Base-by-base conservation (phyloP, 2,888 invertebrate species). In the Cryptocephalus moraei region DNA sequence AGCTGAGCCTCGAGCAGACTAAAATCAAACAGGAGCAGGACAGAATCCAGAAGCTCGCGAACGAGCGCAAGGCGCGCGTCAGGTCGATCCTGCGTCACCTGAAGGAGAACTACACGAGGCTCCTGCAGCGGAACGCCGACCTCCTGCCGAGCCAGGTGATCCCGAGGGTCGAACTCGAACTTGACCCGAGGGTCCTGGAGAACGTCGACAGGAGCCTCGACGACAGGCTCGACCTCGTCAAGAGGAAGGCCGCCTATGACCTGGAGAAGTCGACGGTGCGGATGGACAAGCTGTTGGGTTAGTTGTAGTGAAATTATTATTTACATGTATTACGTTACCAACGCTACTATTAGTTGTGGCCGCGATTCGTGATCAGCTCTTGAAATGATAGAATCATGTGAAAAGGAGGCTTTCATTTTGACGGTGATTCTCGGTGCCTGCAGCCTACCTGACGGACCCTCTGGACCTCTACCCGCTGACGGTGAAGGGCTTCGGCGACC, bases 21-120 rank as follows among this genome's bases (percentile, higher is more conserved):
- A 83, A 85, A 59, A 78, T 81, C 40, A 79, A 81, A 60, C 78
- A 77, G 9, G 84, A 88, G 63, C 70, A 75, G 43, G 79, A 83
- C 53, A 74, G 78, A 58, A 75, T 80, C 63, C 73, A 76, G 66
- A 69, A 75, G n/a, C 70, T 78, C 9, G 81, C 82, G 1, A 78
- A 80, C 52, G 76, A 78, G 1, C 80, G 81, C 14, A 60, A 60
- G 45, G 50, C 52, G 39, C 9, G 22, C 55, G 36, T 36, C 11
- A 2, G 36, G 12, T n/a, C n/a, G 12, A 36, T 12, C 11, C 12
- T 84, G 84, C 60, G 74, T 76, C 38, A 69, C 8, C 68, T 86
- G 2, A 76, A 77, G 34, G 67, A 72, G n/a, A 75, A 79, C 11
- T 64, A 59, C 46, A 45, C 48, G 36, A 51, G 53, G 48, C 22